These are phyloP conservation scores for Platorchestia sp. DNA, from an alignment of 1,140 invertebrate genomes.

Conservation along the genomic window DNA sequence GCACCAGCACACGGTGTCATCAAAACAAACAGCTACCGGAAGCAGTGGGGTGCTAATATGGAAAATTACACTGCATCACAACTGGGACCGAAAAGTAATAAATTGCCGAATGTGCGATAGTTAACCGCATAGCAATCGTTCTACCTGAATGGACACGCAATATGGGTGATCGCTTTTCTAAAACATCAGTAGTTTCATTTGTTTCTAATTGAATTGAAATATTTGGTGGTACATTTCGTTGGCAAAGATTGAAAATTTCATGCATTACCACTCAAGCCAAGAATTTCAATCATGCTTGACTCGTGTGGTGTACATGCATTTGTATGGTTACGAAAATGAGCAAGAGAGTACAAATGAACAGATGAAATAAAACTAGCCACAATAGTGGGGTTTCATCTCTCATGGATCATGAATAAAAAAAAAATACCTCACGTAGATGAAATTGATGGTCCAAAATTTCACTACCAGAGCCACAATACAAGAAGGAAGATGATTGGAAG, in stretches of 20 bases:
- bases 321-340: neutral
- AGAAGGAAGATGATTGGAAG: neutral
- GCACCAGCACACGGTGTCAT: neutral
- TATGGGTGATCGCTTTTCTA: too few relatives aligned
- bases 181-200: too few relatives aligned
- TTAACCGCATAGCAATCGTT: neutral
- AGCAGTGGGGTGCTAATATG: neutral
- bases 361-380: neutral
- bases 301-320: neutral
- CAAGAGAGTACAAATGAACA: neutral
- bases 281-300: neutral
- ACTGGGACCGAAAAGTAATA: neutral
- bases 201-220: neutral
- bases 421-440: neutral
- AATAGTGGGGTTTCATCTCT: too few relatives aligned
- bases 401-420: neutral
- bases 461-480: neutral
- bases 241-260: neutral
- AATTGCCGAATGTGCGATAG: neutral
- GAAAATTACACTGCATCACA: neutral
- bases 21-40: neutral
- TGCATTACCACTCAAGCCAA: neutral
- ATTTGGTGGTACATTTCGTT: neutral
- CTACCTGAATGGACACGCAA: too few relatives aligned
- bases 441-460: neutral